Conservation (phyloP, 2,888 invertebrate genomes). For the Cantharis nigra region DNA sequence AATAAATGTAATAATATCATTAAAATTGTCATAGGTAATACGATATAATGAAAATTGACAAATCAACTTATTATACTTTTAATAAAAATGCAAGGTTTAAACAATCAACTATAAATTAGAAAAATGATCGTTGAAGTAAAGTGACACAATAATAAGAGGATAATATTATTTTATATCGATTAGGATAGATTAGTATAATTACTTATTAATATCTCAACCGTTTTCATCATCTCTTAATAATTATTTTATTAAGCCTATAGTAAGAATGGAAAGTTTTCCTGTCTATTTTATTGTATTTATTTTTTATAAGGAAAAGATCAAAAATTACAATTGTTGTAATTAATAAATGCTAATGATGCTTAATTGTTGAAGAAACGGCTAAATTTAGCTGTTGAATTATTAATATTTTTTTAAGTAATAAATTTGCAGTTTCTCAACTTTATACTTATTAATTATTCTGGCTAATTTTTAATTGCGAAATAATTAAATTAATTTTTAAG, state of each 20-base stretch:
- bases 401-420: background rate
- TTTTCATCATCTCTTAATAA: background rate
- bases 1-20: background rate
- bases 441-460: background rate
- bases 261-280: background rate
- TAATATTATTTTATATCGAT: background rate
- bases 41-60: background rate
- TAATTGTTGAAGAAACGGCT: background rate
- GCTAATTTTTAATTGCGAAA: background rate
- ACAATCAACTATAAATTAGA: background rate
- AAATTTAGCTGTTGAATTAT: background rate
- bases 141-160: background rate
- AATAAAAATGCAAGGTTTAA: background rate
- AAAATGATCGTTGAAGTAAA: background rate
- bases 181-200: background rate
- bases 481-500: background rate
- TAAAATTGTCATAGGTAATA: background rate
- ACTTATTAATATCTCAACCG: background rate
- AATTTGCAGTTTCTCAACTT: background rate
- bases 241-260: background rate
- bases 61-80: background rate
- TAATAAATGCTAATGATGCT: background rate
- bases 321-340: background rate
- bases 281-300: background rate
- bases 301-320: background rate